Evolutionary conservation across 2,113 vertebrate species (phyloP).

Genomic region (Poeciliopsis occidentalis): DNA sequence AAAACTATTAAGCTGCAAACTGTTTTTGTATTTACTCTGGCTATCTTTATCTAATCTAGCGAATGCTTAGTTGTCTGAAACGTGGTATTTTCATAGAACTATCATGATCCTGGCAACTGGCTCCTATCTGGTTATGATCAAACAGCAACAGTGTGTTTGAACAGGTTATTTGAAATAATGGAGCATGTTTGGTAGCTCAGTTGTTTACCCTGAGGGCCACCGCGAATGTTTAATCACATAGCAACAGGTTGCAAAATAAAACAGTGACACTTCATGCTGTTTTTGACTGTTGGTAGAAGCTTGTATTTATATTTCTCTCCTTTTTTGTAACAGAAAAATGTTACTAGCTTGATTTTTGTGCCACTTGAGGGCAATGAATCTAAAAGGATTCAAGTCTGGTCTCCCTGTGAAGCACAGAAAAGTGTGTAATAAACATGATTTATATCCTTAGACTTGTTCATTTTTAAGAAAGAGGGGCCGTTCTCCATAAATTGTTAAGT

Average conservation of each 20-base stretch:
- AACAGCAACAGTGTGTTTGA: no score
- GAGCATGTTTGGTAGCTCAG: no score
- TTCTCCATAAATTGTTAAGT: slow-evolving; percentile 19
- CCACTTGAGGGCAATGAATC: slow-evolving; percentile 2
- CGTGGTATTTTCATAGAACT: no score
- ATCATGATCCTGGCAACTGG: no score
- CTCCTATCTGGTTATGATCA: no score
- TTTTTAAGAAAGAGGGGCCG: slow-evolving; percentile 29
- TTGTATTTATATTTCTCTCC: neutral
- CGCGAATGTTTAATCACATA: neutral
- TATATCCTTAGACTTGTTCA: slow-evolving; percentile 22
- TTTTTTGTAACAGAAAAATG: neutral
- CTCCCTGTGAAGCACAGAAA: neutral
- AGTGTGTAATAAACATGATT: slow-evolving; percentile 4
- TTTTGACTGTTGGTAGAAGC: neutral
- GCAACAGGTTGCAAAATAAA: neutral
- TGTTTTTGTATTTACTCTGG: no score
- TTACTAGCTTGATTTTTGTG: slow-evolving; percentile 9
- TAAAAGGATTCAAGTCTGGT: neutral
- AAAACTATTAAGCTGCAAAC: no score
- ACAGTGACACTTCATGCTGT: neutral
- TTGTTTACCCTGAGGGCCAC: no score
- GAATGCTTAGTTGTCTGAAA: no score
- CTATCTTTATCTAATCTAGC: no score
- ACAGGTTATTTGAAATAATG: no score